Percentiles rank a stretch among this genome's conserved stretches.
Conservation (phyloP, 2,113 vertebrate species). For the Gavialis gangeticus region DNA sequence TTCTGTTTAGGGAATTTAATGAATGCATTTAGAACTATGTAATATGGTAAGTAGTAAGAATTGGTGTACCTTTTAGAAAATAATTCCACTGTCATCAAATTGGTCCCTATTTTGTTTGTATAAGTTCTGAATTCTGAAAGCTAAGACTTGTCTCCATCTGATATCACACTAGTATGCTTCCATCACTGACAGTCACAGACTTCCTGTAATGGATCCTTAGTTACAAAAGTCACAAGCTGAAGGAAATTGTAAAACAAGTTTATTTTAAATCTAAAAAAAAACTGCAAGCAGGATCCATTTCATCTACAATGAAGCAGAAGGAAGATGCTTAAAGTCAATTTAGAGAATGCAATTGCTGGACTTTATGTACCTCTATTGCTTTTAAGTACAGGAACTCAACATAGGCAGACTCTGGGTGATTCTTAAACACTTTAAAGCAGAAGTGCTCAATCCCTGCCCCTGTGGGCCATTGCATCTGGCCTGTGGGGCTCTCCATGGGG, state of each 20-base stretch:
- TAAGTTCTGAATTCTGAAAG: neutral
- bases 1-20: neutral
- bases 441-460: no score
- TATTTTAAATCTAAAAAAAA: neutral
- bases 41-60: neutral
- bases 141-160: neutral
- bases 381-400: neutral
- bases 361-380: neutral
- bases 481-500: no score
- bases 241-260: accelerated
- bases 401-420: no score
- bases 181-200: neutral
- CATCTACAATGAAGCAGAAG: neutral
- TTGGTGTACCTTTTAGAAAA: neutral
- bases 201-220: neutral
- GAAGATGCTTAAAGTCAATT: neutral
- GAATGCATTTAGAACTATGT: neutral
- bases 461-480: no score
- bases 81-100: neutral
- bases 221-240: neutral
- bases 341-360: neutral
- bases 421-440: no score
- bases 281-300: neutral
- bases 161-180: neutral
- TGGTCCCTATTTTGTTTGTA: neutral